phyloP scores from a whole-genome alignment of 2,888 invertebrate species.

The Temnothorax ravouxi region DNA sequence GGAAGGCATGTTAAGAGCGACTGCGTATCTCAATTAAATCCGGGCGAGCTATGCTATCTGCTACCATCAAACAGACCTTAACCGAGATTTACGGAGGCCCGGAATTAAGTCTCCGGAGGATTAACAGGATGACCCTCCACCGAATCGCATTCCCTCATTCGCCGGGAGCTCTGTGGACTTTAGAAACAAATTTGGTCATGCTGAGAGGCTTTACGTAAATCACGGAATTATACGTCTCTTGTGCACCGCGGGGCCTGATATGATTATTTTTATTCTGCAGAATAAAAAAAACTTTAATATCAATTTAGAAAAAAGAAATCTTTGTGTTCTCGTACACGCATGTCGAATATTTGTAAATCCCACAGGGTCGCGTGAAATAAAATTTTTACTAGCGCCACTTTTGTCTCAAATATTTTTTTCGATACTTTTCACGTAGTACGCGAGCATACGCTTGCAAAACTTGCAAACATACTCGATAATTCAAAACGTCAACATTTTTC shows the following conservation, averaged over 20 bases:
- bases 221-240: conserved; percentile 28
- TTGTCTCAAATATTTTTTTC: conserved; percentile 12
- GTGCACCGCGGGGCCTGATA: not conserved
- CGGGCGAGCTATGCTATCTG: conserved; percentile 72
- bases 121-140: conserved; percentile 78
- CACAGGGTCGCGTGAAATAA: not conserved
- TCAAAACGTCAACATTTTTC: conserved; percentile 21
- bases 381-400: not conserved
- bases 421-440: not conserved
- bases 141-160: conserved; percentile 49
- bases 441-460: not conserved
- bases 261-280: not conserved
- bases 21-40: conserved; percentile 70
- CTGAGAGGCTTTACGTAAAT: conserved; percentile 51
- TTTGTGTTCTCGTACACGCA: not conserved
- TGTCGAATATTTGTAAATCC: not conserved
- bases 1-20: conserved; percentile 58
- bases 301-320: not conserved
- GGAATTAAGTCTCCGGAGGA: conserved; percentile 84
- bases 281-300: not conserved
- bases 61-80: conserved; percentile 84
- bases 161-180: conserved; percentile 37
- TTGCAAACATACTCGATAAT: conserved; percentile 24
- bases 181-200: conserved; percentile 57
- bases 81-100: conserved; percentile 84